These are phyloP conservation scores for Cotesia glomerata DNA, from an alignment of 1,140 invertebrate species.

Conservation along the genomic window DNA sequence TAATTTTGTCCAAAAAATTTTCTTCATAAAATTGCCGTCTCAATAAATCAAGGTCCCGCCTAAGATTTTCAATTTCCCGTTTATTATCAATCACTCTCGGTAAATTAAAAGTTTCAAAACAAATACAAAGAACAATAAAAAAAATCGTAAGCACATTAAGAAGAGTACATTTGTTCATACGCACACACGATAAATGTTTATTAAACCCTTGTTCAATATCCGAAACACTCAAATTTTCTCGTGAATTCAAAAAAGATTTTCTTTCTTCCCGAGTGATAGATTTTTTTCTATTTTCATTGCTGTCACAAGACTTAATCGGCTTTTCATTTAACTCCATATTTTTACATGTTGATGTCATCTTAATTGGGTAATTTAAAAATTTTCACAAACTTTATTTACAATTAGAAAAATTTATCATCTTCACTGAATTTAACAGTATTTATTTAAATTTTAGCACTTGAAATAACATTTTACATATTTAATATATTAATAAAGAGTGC, in stretches of 20 bases:
- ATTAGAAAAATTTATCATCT: too few species aligned
- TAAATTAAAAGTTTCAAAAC: slow-evolving; percentile 52
- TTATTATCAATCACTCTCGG: slow-evolving; percentile 40
- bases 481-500: too few species aligned
- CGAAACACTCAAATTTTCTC: slow-evolving; percentile 55
- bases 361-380: not conserved
- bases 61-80: slow-evolving; percentile 48
- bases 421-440: too few species aligned
- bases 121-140: slow-evolving; percentile 42
- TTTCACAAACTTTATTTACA: too few species aligned
- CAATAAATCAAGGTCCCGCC: slow-evolving; percentile 48
- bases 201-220: slow-evolving; percentile 54
- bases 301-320: slow-evolving; percentile 15
- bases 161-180: slow-evolving; percentile 38
- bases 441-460: too few species aligned
- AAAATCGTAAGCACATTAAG: slow-evolving; percentile 44
- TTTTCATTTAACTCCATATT: slow-evolving; percentile 39
- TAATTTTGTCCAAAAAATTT: slow-evolving; percentile 51
- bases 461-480: too few species aligned
- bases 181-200: slow-evolving; percentile 32
- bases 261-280: slow-evolving; percentile 40
- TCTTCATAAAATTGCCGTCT: slow-evolving; percentile 51
- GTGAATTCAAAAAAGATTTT: slow-evolving; percentile 52
- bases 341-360: slow-evolving; percentile 49
- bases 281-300: slow-evolving; percentile 34